These are phyloP conservation scores for Polydrusus pterygomalis DNA, from an alignment of 2,888 invertebrate genomes.

Conservation along the genomic window DNA sequence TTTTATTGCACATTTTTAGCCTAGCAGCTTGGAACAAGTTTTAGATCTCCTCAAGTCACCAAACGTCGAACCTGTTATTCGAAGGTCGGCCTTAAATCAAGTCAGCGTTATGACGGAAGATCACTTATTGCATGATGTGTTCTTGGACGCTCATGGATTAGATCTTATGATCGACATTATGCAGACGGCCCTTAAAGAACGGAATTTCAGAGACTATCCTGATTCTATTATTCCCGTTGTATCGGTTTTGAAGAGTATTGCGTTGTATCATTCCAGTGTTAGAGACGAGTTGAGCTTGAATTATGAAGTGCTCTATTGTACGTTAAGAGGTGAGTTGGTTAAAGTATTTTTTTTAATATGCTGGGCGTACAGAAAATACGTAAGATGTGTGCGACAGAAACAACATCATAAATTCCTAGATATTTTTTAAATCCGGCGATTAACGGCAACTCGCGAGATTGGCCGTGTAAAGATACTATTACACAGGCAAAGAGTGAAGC, in stretches of 20 bases:
- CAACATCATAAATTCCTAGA: too few species aligned
- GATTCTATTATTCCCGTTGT: conserved; percentile 74
- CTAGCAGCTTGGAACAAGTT: conserved; percentile 72
- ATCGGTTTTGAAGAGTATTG: conserved; percentile 72
- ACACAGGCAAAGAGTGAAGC: too few species aligned
- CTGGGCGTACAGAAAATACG: too few species aligned
- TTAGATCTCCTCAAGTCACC: conserved; percentile 68
- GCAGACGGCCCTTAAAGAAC: conserved; percentile 70
- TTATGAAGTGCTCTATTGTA: conserved; percentile 70
- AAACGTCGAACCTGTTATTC: conserved; percentile 78
- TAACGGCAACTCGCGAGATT: too few species aligned
- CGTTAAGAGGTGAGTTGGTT: conserved; percentile 71
- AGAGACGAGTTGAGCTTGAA: conserved; percentile 75
- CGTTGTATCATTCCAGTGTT: conserved; percentile 75
- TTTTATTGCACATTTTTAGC: conserved; percentile 65
- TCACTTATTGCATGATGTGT: conserved; percentile 76
- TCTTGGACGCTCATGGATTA: conserved; percentile 76
- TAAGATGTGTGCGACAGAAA: too few species aligned
- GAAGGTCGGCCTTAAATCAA: conserved; percentile 81
- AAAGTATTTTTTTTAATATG: too few species aligned
- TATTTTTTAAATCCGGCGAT: too few species aligned
- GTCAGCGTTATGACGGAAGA: conserved; percentile 81
- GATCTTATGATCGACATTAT: conserved; percentile 73
- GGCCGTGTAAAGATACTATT: too few species aligned
- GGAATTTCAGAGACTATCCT: conserved; percentile 73